Base-by-base conservation (phyloP, 2,113 vertebrate species). In the Etia nguti region DNA sequence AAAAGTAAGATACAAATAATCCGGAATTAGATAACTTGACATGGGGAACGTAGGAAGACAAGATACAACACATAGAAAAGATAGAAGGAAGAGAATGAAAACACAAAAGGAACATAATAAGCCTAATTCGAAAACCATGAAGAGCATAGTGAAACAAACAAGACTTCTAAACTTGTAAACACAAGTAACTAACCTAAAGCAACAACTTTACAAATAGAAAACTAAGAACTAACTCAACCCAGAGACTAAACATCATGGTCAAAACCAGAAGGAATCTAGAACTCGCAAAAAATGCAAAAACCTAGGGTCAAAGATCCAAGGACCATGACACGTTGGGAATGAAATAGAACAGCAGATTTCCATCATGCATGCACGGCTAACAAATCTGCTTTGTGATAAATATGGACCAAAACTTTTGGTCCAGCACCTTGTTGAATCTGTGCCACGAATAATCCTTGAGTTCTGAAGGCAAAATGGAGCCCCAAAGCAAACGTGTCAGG, bases 21-120 rank as follows among this genome's bases (percentile, higher is more conserved):
- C 34, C 8, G 11, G 34, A 41, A 22, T 41, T 38, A 22, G 34
- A 68, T 22, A 41, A 22, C 4, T n/a, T 68, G 34, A 68, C 34
- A 38, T 2, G 1, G 18, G 0, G 18, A 65, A 38, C 6, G 1
- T n/a, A 38, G 31, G 10, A 38, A n/a, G 60, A 38, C 31, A 36
- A 36, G 36, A 65, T 12, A 12, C 10, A 65, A n/a, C 31, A 18
- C 60, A 38, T 31, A 65, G 34, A 38, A 0, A n/a, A 65, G 60
- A 65, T 38, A n/a, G 6, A 62, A 62, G 31, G 2, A 62, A 36
- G 59, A 62, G 60, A 36, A n/a, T 36, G 31, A 8, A 65, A 65
- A 38, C 31, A 65, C 31, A 38, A 65, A 65, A 65, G 60, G 31
- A 65, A 68, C 20, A 38, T 6, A 5, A 13, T 38, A 13, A 68